Conservation (phyloP, 2,797 vertebrate genomes). For the Megalops cyprinoides region DNA sequence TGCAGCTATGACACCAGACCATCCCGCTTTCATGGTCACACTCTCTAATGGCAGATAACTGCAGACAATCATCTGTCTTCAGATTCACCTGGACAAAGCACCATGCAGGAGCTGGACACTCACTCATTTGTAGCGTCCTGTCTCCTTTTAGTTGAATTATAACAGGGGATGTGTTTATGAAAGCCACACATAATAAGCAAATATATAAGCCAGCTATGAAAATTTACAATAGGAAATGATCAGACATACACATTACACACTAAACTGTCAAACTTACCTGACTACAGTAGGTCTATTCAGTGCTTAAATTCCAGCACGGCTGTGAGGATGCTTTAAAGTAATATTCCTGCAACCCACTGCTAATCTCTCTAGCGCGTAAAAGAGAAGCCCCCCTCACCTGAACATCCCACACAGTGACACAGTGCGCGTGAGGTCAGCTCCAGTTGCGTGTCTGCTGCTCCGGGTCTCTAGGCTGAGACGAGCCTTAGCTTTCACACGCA, state of each 20-base stretch:
- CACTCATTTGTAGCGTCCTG: background rate
- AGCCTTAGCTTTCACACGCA: background rate
- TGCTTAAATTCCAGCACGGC: background rate
- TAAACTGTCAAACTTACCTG: slow-evolving; percentile 5
- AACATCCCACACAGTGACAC: background rate
- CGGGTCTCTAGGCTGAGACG: background rate
- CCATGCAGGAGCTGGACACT: background rate
- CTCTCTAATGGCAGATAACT: background rate
- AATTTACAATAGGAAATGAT: background rate
- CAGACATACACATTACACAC: background rate
- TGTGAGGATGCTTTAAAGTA: background rate
- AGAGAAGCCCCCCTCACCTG: background rate
- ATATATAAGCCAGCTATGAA: background rate
- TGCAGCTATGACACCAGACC: no score
- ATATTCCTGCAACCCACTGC: background rate
- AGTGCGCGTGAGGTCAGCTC: background rate
- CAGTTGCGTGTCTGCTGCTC: background rate
- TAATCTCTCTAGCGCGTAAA: background rate
- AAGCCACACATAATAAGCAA: background rate
- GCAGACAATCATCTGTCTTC: background rate
- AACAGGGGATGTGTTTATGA: background rate
- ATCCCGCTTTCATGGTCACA: background rate
- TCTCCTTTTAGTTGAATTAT: no score
- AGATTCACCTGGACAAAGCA: background rate
- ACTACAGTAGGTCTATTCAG: background rate